Conservation (phyloP, 2,888 invertebrate genomes). For the Melanargia galathea region DNA sequence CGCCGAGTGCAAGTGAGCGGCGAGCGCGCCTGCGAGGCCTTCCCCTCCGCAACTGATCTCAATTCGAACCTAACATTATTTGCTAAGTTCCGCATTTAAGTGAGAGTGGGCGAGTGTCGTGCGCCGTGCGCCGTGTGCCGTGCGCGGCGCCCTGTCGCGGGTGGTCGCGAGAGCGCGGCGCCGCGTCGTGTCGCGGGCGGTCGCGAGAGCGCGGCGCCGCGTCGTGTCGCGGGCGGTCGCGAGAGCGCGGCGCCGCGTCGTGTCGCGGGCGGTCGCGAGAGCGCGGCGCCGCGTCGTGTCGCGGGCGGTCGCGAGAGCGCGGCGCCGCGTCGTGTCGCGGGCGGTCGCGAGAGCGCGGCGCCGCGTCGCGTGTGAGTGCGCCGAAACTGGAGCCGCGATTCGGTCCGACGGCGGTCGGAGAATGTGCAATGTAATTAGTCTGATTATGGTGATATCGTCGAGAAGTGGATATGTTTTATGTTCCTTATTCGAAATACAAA, state of each 20-base stretch:
- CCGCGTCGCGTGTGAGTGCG: constrained; percentile 61
- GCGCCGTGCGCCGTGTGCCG: constrained; percentile 33
- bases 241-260: constrained; percentile 45
- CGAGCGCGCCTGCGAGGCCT: constrained; percentile 19
- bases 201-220: constrained; percentile 65
- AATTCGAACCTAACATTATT: constrained; percentile 78
- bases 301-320: constrained; percentile 59
- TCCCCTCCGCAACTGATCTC: constrained; percentile 72
- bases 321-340: constrained; percentile 54
- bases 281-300: constrained; percentile 64
- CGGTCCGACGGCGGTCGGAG: constrained; percentile 63
- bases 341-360: constrained; percentile 55
- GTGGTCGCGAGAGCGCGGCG: constrained; percentile 61
- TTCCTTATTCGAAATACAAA: constrained; percentile 82
- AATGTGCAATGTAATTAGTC: constrained; percentile 80
- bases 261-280: too few species aligned
- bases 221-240: constrained; percentile 62
- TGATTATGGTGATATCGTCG: constrained; percentile 80
- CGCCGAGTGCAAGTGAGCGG: constrained; percentile 53
- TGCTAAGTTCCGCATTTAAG: constrained; percentile 81
- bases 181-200: constrained; percentile 55
- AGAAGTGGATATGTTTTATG: constrained; percentile 81
- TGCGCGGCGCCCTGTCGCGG: constrained; percentile 52
- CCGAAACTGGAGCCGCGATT: constrained; percentile 62
- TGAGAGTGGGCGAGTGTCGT: constrained; percentile 71